Evolutionary conservation across 1,140 invertebrate genomes (phyloP), one percentile per base, ranked within the genome.

Genomic region (Pollicipes pollicipes): DNA sequence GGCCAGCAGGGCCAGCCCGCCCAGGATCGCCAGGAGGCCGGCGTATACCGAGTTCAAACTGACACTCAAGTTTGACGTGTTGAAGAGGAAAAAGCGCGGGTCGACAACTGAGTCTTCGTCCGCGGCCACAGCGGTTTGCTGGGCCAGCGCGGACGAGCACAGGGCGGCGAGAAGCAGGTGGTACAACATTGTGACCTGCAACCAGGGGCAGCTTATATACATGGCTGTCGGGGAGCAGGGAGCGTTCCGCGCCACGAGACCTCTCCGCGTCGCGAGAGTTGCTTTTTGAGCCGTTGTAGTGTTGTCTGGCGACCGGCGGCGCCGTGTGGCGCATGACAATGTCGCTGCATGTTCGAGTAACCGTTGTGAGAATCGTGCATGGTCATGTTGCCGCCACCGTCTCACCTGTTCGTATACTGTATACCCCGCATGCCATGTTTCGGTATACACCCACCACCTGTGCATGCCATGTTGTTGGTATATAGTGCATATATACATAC

Each of bases 71-170:
- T 66, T 24, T 10, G 64, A 28, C 24, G 64, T 66, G 64, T 66
- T 66, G 64, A 66, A 66, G 17, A 64, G 63, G 27, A 66, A 66
- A 66, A 66, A 66, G 17, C 64, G 64, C 64, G 64, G 64, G 45
- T 58, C 45, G 64, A 10, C 37, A 45, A 45, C 37, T 45, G 37
- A 24, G 10, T 10, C 8, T 10, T 66, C 64, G 28, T 24, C 64
- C 10, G 27, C 64, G 64, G 10, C 64, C 24, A 66, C 24, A 21
- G 17, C 64, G n/a, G 63, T 10, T 16, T 58, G 8, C 45, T 58
- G 10, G 45, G 45, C 45, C 13, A 58, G 45, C 6, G 45, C 45
- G 2, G 45, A 21, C 10, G 45, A 10, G 45, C 45, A 58, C 10
- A 58, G 45, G 13, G 45, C 45, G 45, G 45, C 45, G 13, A 58